Percentiles rank a stretch among this genome's conserved stretches.
Conservation (phyloP, 2,797 vertebrate genomes). For the Scyliorhinus canicula region DNA sequence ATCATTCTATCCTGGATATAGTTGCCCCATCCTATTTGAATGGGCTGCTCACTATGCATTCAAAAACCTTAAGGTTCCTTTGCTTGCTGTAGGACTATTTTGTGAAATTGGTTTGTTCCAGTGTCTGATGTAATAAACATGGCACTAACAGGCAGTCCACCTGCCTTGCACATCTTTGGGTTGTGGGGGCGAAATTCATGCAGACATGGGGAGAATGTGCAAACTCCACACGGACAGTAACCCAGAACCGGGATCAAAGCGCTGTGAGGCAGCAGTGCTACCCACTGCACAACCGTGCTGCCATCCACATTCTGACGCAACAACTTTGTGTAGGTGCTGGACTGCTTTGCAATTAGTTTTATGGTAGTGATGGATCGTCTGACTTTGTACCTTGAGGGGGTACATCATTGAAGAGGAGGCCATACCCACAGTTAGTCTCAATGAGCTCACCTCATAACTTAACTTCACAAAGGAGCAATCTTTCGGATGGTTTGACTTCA, state of each 20-base stretch:
- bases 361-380: not conserved
- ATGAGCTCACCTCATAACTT: not conserved
- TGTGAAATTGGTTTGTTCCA: not conserved
- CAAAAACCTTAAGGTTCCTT: not conserved
- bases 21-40: not conserved
- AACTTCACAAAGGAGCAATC: not conserved
- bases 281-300: too few species aligned
- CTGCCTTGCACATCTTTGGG: too few species aligned
- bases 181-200: too few species aligned
- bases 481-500: not conserved
- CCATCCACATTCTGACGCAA: too few species aligned
- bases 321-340: not conserved
- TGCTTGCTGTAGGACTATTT: not conserved
- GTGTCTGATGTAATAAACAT: not conserved
- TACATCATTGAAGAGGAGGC: not conserved
- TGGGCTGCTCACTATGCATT: not conserved
- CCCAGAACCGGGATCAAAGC: too few species aligned
- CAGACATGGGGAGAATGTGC: too few species aligned
- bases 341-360: not conserved
- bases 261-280: too few species aligned
- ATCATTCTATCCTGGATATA: not conserved
- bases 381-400: not conserved
- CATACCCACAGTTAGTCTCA: not conserved
- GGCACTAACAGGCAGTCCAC: not conserved
- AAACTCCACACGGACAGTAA: too few species aligned